Evolutionary conservation across 1,140 invertebrate genomes (phyloP), one percentile per base, ranked within the genome.

Genomic region (Magallana gigas): DNA sequence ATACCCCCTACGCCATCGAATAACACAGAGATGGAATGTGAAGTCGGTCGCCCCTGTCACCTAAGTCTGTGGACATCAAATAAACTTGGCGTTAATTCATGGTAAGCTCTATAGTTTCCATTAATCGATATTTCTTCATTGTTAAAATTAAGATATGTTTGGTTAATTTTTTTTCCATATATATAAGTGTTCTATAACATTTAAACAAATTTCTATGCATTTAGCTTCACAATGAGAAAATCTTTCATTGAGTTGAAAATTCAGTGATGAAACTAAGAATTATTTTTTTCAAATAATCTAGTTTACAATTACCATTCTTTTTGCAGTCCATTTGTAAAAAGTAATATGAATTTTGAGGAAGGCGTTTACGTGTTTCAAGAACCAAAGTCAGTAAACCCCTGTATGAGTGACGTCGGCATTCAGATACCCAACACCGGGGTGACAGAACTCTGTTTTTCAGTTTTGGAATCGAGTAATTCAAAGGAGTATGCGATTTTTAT

Each of bases 281-380:
- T 48, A 48, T 48, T 5, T 48, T 23, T 48, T 48, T 48, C 36
- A 48, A 48, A 48, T 48, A 4, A 48, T 48, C 5, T 48, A 48
- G 36, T 48, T 48, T 48, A 48, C 36, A 48, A 48, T 2, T 48
- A 48, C 5, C 5, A 0, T 23, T 71, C 36, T 36, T 9, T 9
- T 76, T 76, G 1, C 23, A 76, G 68, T 76, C 68, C 68, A 29
- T 76, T 76, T 36, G 23, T 76, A 36, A 36, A 76, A 9, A 18
- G 18, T 12, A 23, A 76, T 11, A 29, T 29, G 12, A 8, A 8
- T 4, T 29, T 8, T 4, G 68, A 36, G 12, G 68, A 76, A 29
- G 18, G 9, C 23, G 68, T 76, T 8, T 76, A 76, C 11, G 36
- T 76, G 23, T 76, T 76, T 76, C 68, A 76, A 76, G 23, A 76